A percentile compares a stretch with the other conserved stretches of the same genome.
Conservation (phyloP, 2,888 invertebrate genomes). For the Eupithecia pulchellata region DNA sequence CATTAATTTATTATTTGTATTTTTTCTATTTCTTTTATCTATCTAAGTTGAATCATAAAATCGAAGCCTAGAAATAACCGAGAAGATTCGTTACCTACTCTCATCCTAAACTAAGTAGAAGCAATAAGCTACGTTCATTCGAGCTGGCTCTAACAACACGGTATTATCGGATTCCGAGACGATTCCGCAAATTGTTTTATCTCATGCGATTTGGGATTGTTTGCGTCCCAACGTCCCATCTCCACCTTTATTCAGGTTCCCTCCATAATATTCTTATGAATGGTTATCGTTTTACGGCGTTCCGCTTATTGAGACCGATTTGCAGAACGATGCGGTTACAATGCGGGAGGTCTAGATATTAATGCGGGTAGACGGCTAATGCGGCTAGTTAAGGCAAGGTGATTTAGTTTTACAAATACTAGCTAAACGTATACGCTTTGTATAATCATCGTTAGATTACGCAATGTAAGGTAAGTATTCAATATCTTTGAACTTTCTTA, state of each 20-base stretch:
- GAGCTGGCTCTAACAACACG: slow-evolving; percentile 24
- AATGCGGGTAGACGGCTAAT: slow-evolving; percentile 4
- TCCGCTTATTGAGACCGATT: slow-evolving; percentile 34
- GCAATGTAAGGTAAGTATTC: not conserved
- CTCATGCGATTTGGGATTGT: slow-evolving; percentile 10
- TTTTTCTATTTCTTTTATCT: no score
- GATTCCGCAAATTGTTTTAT: slow-evolving; percentile 36
- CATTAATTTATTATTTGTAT: no score
- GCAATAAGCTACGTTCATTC: not conserved
- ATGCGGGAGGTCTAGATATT: slow-evolving; percentile 5
- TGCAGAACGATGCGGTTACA: slow-evolving; percentile 30
- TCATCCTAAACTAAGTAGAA: not conserved
- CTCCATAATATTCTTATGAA: slow-evolving; percentile 29
- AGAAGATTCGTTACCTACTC: slow-evolving; percentile 4
- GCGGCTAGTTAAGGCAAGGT: slow-evolving; percentile 4
- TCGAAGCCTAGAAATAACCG: not conserved
- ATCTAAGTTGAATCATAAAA: no score
- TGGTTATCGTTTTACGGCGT: slow-evolving; percentile 17
- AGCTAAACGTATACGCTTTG: not conserved
- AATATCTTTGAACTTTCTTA: not conserved
- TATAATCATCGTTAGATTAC: not conserved
- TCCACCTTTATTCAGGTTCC: not conserved
- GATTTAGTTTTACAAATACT: slow-evolving; percentile 10
- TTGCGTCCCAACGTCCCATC: not conserved
- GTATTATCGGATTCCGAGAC: slow-evolving; percentile 28